A percentile compares a stretch with the other conserved stretches of the same genome.
Conservation (phyloP, 2,888 invertebrate species). For the Hirtodrosophila cameraria region DNA sequence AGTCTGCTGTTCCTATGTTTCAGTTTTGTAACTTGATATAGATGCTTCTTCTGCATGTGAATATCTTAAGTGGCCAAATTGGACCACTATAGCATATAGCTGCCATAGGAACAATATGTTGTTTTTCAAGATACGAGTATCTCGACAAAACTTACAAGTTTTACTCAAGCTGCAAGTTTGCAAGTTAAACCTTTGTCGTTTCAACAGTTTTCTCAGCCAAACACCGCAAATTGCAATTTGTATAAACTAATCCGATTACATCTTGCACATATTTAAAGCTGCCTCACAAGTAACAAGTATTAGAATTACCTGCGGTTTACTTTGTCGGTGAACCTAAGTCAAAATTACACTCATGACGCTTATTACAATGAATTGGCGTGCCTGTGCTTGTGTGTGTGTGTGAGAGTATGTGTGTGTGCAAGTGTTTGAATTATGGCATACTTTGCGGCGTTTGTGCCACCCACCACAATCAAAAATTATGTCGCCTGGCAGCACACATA, state of each 20-base stretch:
- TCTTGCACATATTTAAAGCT: conserved; percentile 1
- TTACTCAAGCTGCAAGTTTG: too few species aligned
- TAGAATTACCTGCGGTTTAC: conserved; percentile 14
- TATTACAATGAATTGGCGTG: conserved; percentile 9
- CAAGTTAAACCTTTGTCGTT: too few species aligned
- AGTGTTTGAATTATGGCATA: conserved; percentile 31
- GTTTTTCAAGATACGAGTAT: too few species aligned
- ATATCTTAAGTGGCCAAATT: too few species aligned
- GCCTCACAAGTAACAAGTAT: conserved; percentile 1
- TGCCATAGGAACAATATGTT: too few species aligned
- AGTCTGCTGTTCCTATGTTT: too few species aligned
- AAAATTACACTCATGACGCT: conserved; percentile 42
- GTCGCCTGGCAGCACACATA: conserved; percentile 12
- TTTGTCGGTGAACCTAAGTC: conserved; percentile 36
- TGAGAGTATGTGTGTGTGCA: neutral
- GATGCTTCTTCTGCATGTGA: too few species aligned
- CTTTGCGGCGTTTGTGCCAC: conserved; percentile 22
- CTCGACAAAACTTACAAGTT: too few species aligned
- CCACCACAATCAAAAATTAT: conserved; percentile 2
- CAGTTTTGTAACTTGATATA: too few species aligned
- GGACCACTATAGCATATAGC: too few species aligned
- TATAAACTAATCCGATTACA: conserved; percentile 29
- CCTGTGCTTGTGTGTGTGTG: neutral
- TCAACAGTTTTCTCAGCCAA: too few species aligned
- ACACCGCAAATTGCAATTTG: too few species aligned